Evolutionary conservation across 2,797 vertebrate genomes (phyloP), one percentile per base, ranked within the genome.

Genomic region (Gymnothorax reevesii): DNA sequence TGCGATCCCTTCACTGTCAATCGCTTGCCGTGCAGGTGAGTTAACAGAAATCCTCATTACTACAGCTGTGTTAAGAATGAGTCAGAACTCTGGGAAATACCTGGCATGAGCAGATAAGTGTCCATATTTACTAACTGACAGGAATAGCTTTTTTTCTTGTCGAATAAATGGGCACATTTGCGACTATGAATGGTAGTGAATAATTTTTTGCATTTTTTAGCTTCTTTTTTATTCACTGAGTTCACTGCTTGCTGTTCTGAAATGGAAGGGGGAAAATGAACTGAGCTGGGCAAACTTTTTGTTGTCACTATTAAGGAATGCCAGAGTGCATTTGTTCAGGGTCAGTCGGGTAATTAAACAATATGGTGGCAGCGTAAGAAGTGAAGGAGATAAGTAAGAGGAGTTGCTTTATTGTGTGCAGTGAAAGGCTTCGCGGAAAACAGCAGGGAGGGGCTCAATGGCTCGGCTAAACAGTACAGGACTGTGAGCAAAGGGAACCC

Each of bases 391-490:
- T 57, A 87, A 88, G 88, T 77, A 83, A 42, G 89, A 90, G 89
- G 33, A 83, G 87, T 59, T 88, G 87, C 90, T 82, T 90, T 90
- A 90, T 89, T 88, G 87, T 88, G 85, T 25, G 0, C 73, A 17
- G 82, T 91, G 92, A 91, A 93, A 89, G 87, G 86, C 27, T 1
- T 42, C 7, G 80, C 83, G 91, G 87, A 92, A 91, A 90, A 90
- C 89, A 88, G 25, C 84, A 83, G 91, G 92, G 90, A 91, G 90
- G 91, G 90, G 88, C 90, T 88, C 73, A 33, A 85, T 71, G 91
- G 91, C 90, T 89, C 82, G 88, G 49, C 54, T 93, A 86, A 93
- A 93, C 89, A 82, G 86, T 84, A 92, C 87, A 82, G 89, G 83
- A 89, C 85, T 59, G 71, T 71, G 77, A 86, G 86, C 89, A 86